Evolutionary conservation across 2,113 vertebrate species (phyloP), one percentile per base, ranked within the genome.

Genomic region (Zosterops borbonicus): DNA sequence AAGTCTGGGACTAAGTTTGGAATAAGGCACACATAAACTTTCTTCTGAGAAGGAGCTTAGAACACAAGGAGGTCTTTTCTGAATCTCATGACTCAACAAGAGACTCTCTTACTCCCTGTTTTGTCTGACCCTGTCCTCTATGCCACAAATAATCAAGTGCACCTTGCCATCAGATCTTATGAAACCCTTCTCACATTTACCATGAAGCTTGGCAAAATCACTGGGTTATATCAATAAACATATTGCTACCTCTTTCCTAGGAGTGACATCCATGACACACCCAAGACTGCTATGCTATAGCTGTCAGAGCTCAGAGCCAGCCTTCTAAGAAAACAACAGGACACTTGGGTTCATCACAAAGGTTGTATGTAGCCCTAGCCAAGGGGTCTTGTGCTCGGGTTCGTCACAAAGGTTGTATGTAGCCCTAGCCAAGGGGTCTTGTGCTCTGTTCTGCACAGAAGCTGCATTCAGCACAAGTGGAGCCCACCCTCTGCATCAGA

Each of bases 251-350:
- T 89, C 31, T 42, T 62, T 55, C 71, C 63, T 33, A 12, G 6
- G 10, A 63, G 25, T 41, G 47, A 35, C 25, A 76, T 35, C 63
- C 41, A 49, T 13, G 31, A 46, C 23, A 46, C 28, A 24, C 6
- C 20, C 29, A 3, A 5, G 49, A 20, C 46, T 37, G 7, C 39
- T 74, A 19, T 0, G 0, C n/a, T n/a, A 15, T 2, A 73, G 11
- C 33, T 18, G 4, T 52, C 35, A 68, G 53, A 69, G 16, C 19
- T 13, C 47, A 29, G 37, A 52, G 4, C 6, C 41, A 92, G 41
- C 12, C 41, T 44, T 11, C 53, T 35, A 47, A 68, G 56, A 67
- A 69, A 87, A 55, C 7, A 90, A 13, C 5, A 56, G n/a, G 55
- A 37, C 12, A 5, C 7, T 19, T 49, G 28, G 12, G 13, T 2